Evolutionary conservation across 2,888 invertebrate genomes (phyloP), one percentile per base, ranked within the genome.

Genomic region (Hirtodrosophila confusa): DNA sequence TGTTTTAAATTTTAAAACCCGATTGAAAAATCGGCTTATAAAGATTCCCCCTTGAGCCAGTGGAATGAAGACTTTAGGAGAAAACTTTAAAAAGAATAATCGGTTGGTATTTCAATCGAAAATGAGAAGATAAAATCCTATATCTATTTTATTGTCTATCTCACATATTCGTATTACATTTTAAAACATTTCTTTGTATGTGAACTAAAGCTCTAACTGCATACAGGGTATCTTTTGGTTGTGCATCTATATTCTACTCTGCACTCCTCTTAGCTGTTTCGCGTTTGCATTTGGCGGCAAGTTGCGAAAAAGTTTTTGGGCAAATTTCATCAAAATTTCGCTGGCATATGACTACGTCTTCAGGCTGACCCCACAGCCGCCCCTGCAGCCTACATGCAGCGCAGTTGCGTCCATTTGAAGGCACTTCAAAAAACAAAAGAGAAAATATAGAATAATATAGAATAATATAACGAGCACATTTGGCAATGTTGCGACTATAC

Each of bases 321-420:
- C 51, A 62, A 65, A 37, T 44, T 41, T 57, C 50, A 44, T 57
- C 17, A 43, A 56, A 43, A 56, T 63, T 74, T 63, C 44, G 9
- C 35, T 56, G 44, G 62, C 80, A 78, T 74, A 78, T 69, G 68
- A 78, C 69, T 56, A 41, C 39, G 65, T 75, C 62, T 68, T 64
- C 39, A 49, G 51, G 27, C 41, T 37, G 11, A 31, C 23, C 43
- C 31, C 35, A 3, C 17, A 7, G 6, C 11, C 35, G 10, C 9
- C 49, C 4, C 29, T 33, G 12, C 11, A 4, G 0, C 23, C 45
- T 1, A 17, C 17, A 44, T 8, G 11, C 11, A 43, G 48, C 17
- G 40, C 48, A 29, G 27, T 2, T 50, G 54, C 69, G 67, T 69
- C 60, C 54, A 76, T 84, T 67, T 80, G 74, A 75, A 74, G 72